Base-by-base conservation (phyloP, 30 jellyfish, hydroid and myxozoan genomes). In the Hydractinia symbiolongicarpus region DNA sequence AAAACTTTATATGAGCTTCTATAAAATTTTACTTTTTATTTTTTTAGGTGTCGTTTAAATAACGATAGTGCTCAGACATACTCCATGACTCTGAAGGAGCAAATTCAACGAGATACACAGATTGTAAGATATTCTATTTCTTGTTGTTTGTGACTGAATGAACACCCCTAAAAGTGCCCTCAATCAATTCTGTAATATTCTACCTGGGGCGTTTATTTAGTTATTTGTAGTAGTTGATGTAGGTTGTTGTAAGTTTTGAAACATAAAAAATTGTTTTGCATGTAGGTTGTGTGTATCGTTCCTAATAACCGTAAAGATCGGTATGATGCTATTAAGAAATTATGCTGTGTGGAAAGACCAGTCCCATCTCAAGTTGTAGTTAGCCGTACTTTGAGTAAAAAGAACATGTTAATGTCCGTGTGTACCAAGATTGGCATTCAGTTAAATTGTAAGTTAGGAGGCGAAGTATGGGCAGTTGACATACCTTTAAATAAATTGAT, bases 371-470 rank as follows among this genome's bases (percentile, higher is more conserved):
- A 95, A 81, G 96, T 89, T 60, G 79, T 95, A 9, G 96, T 95
- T 54, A 77, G 95, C 82, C 77, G 97, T 16, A 95, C 99, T 8
- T 79, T 95, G 51, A 67, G 89, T 16, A 95, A 95, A 83, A 83
- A 83, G 73, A 96, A 94, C 87, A 90, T 90, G 97, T 76, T 95
- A 90, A 90, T 90, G 97, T 60, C 88, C 54, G 96, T 94, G 7
- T 86, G 88, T 60, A 94, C 99, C 40, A 95, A 95, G 81, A 84
- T 95, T 85, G 99, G 96, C 5, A 95, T 95, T 67, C 99, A 95
- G 79, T 73, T 95, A 77, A 88, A 89, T 68, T 90, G 96, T 72
- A 95, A 95, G 89, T 84, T 89, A 5, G 99, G 99, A 69, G 99
- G 99, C 5, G 95, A 95, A 56, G 95, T 90, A 4, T 95, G 99